phyloP scores from a whole-genome alignment of 2,888 invertebrate genomes.

The Trichogramma dendrolimi region DNA sequence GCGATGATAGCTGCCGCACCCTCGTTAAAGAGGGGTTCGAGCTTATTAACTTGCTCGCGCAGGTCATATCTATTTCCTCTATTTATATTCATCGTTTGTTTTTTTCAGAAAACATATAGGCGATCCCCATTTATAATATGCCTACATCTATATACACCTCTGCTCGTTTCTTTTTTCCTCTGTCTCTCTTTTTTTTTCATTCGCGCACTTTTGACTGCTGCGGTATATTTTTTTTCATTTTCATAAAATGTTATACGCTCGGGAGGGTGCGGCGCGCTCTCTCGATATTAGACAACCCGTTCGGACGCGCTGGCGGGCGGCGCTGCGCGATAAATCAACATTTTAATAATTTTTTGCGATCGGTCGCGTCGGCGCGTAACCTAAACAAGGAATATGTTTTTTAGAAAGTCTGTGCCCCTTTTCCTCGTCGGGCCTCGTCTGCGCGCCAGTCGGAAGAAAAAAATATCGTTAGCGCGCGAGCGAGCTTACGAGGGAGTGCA shows the following conservation, averaged over 20 bases:
- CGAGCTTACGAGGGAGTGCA: conserved; percentile 23
- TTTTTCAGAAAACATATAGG: conserved; percentile 48
- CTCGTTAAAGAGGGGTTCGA: conserved; percentile 30
- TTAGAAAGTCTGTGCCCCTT: not conserved
- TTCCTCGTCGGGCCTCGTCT: not conserved
- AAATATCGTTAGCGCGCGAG: conserved; percentile 22
- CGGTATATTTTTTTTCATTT: conserved; percentile 9
- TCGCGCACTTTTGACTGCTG: too few species aligned
- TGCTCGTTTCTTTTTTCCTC: not conserved
- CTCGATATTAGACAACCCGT: conserved; percentile 19
- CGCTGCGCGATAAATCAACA: conserved; percentile 23
- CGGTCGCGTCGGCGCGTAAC: too few species aligned
- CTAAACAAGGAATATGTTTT: too few species aligned
- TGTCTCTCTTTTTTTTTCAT: not conserved
- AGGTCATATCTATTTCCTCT: conserved; percentile 50
- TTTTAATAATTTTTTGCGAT: too few species aligned
- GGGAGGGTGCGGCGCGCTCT: conserved; percentile 29
- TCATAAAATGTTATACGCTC: conserved; percentile 13
- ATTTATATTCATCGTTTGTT: conserved; percentile 39
- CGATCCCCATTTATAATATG: conserved; percentile 40
- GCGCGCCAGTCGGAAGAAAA: conserved; percentile 1
- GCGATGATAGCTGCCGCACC: conserved; percentile 28
- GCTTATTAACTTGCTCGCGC: conserved; percentile 40
- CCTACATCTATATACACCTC: conserved; percentile 39
- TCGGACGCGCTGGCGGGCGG: conserved; percentile 6